Percentiles rank a stretch among this genome's conserved stretches.
These are phyloP conservation scores for Blomia tropicalis DNA, from an alignment of 2,888 invertebrate genomes.

Conservation along the genomic window DNA sequence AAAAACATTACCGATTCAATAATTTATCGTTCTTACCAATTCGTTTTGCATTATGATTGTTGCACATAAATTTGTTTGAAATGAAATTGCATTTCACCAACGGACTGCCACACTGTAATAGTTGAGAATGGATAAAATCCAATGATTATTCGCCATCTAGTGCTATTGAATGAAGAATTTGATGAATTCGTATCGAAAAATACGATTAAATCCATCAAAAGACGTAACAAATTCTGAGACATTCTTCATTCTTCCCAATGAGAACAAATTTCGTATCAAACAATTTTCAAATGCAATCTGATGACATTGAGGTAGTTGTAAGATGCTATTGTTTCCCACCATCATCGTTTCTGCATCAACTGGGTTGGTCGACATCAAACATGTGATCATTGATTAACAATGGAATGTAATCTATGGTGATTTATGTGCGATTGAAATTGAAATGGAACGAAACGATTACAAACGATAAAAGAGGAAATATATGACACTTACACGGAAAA, in stretches of 20 bases:
- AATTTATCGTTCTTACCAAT: not conserved
- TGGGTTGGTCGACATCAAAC: too few relatives aligned
- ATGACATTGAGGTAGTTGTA: constrained; percentile 14
- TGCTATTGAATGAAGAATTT: not conserved
- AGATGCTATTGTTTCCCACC: too few relatives aligned
- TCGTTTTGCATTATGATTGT: constrained; percentile 1
- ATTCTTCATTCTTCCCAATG: constrained; percentile 7
- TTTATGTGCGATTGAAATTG: too few relatives aligned
- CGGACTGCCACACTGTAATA: constrained; percentile 23
- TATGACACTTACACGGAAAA: too few relatives aligned
- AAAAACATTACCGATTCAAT: not conserved
- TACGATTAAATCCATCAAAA: not conserved
- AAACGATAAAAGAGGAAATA: too few relatives aligned
- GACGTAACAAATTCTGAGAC: constrained; percentile 8
- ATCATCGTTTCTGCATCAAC: not conserved
- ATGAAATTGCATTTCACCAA: constrained; percentile 18
- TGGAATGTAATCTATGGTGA: too few relatives aligned
- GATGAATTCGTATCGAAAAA: constrained; percentile 11
- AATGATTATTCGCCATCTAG: constrained; percentile 13
- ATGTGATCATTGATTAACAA: too few relatives aligned
- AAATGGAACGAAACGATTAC: too few relatives aligned
- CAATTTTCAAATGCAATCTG: constrained; percentile 17
- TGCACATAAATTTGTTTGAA: constrained; percentile 16
- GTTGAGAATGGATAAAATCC: constrained; percentile 22
- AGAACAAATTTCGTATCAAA: constrained; percentile 13